phyloP scores from a whole-genome alignment of 2,113 vertebrate genomes.

The Bungarus multicinctus region DNA sequence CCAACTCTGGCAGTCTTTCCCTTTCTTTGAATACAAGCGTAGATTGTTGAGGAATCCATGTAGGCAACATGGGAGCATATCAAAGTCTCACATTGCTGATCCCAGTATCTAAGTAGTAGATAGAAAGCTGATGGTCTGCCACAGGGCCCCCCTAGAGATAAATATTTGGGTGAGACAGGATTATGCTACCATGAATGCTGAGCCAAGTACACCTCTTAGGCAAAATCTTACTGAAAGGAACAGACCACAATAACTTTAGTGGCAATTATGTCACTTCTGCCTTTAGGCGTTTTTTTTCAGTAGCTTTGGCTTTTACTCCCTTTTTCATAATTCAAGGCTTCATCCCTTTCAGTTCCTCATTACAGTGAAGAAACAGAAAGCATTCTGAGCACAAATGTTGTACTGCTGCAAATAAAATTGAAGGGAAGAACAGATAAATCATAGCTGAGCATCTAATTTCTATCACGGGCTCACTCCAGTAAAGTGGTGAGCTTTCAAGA shows the following conservation, averaged over 20 bases:
- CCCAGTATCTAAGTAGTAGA: neutral
- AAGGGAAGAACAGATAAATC: neutral
- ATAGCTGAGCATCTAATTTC: neutral
- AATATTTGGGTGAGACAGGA: neutral
- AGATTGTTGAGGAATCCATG: neutral
- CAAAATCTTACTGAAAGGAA: neutral
- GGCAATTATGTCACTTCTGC: neutral
- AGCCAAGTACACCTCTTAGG: neutral
- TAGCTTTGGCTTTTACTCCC: neutral
- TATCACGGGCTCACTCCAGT: neutral
- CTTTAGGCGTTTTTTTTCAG: neutral
- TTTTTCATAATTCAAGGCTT: neutral
- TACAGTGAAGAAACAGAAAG: neutral
- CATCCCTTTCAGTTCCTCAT: neutral
- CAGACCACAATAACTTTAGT: neutral
- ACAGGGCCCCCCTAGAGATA: neutral
- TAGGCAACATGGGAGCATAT: neutral
- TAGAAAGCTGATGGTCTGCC: neutral
- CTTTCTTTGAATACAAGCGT: neutral
- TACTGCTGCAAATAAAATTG: neutral
- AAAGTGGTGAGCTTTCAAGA: neutral
- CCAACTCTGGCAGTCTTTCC: neutral
- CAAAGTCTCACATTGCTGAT: neutral
- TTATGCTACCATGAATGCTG: neutral
- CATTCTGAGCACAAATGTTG: neutral